Base-by-base conservation (phyloP, 2,888 invertebrate genomes). In the Fragum whitleyi region DNA sequence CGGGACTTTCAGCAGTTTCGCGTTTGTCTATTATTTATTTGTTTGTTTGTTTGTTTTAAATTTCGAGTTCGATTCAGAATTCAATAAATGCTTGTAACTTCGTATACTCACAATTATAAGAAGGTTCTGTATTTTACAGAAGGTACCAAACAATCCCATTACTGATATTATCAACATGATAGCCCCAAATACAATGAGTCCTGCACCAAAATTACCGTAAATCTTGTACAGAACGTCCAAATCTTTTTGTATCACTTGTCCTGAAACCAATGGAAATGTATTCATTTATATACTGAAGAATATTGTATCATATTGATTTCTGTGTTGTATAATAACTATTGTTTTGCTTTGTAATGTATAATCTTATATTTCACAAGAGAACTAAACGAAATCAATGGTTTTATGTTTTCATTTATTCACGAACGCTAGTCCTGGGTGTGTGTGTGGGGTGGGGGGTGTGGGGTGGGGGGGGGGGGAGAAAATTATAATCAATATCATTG, bases 71-170 rank as follows among this genome's bases (percentile, higher is more conserved):
- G n/a, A n/a, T n/a, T n/a, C n/a, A n/a, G n/a, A n/a, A n/a, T n/a
- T n/a, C n/a, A n/a, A n/a, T n/a, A n/a, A n/a, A n/a, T n/a, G n/a
- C n/a, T n/a, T n/a, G n/a, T n/a, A n/a, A n/a, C n/a, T n/a, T n/a
- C n/a, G 16, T 42, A 65, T 65, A 65, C 65, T 42, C n/a, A 65
- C 65, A 6, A 42, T 42, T 9, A 42, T 14, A 32, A 65, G 65
- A 14, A 65, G 9, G 21, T 21, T 42, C 19, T 42, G 36, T 23
- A 39, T 23, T 16, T 42, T 32, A 26, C 65, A 65, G 23, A 39
- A 65, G 42, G 39, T 65, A 23, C 65, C 65, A 0, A 65, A 1
- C 7, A 65, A 9, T 1, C 42, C 65, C n/a, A 21, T 21, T 21
- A 42, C 2, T 7, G 65, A 39, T 7, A 65, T 9, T 14, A 65